Evolutionary conservation across 2,797 vertebrate species (phyloP).

Genomic region (Morelia viridis): DNA sequence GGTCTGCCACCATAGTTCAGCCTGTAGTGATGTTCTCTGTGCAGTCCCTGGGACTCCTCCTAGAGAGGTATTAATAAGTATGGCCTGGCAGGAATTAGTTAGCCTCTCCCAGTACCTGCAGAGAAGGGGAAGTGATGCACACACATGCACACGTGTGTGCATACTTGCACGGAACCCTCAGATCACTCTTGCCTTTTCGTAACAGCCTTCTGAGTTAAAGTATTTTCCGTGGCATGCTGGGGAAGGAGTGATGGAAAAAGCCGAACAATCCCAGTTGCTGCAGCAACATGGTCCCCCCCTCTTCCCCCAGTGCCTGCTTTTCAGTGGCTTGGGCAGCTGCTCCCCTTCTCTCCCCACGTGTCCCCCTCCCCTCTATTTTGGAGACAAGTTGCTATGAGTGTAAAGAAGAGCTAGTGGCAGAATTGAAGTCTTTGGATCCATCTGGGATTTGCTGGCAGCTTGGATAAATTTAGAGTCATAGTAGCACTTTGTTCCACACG

Average conservation of each 20-base stretch:
- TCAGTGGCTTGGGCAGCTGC: neutral
- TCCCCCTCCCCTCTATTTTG: slow-evolving; percentile 1
- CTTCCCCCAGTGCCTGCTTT: neutral
- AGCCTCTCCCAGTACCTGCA: neutral
- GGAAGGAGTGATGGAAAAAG: neutral
- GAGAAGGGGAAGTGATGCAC: neutral
- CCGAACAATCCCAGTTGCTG: neutral
- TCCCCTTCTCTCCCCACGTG: neutral
- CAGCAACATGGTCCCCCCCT: neutral
- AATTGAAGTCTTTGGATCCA: neutral
- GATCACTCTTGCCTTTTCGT: neutral
- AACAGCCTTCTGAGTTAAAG: neutral
- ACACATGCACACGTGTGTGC: no score
- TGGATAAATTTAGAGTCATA: neutral
- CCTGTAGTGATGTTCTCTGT: no score
- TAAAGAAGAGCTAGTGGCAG: slow-evolving; percentile 9
- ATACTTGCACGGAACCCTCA: neutral
- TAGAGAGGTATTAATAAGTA: neutral
- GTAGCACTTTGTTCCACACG: slow-evolving; percentile 7
- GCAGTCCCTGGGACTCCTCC: neutral
- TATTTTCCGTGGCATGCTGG: neutral
- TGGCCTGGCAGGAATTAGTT: neutral
- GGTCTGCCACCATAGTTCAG: neutral
- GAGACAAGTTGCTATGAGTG: slow-evolving; percentile 23
- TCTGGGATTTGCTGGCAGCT: slow-evolving; percentile 35